phyloP scores from a whole-genome alignment of 1,140 invertebrate species.

The Lordiphosa collinella region DNA sequence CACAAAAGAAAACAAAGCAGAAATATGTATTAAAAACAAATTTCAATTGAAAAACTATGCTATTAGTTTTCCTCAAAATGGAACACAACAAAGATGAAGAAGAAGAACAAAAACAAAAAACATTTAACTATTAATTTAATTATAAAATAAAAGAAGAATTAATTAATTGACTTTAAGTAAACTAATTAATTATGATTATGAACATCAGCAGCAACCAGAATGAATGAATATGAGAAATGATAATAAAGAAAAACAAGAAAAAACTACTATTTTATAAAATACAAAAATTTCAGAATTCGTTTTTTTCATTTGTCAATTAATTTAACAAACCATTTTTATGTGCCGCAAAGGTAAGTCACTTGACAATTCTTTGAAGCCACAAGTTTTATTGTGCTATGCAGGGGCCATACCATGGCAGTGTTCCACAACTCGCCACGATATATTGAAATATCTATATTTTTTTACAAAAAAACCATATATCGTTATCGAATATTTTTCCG shows the following conservation, averaged over 20 bases:
- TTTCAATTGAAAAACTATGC: slow-evolving; percentile 41
- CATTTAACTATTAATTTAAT: slow-evolving; percentile 73
- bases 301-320: background rate
- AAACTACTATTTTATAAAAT: slow-evolving; percentile 79
- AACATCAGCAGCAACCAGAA: slow-evolving; percentile 38
- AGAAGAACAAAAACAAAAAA: slow-evolving; percentile 68
- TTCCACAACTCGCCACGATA: too few species aligned
- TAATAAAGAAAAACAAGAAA: slow-evolving; percentile 65
- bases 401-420: background rate
- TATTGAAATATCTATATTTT: too few species aligned
- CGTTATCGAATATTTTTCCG: too few species aligned
- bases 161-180: slow-evolving; percentile 75
- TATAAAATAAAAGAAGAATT: slow-evolving; percentile 60
- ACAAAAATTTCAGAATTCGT: slow-evolving; percentile 8
- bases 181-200: slow-evolving; percentile 60
- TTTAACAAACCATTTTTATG: background rate
- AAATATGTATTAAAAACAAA: slow-evolving; percentile 26
- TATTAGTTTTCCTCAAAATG: slow-evolving; percentile 52
- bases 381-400: background rate
- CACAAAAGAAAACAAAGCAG: slow-evolving; percentile 51
- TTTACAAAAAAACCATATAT: too few species aligned
- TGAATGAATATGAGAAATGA: slow-evolving; percentile 68
- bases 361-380: background rate
- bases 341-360: background rate
- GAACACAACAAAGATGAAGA: slow-evolving; percentile 41